These are phyloP conservation scores for Chloroclystis v-ata DNA, from an alignment of 2,888 invertebrate species.

Conservation along the genomic window DNA sequence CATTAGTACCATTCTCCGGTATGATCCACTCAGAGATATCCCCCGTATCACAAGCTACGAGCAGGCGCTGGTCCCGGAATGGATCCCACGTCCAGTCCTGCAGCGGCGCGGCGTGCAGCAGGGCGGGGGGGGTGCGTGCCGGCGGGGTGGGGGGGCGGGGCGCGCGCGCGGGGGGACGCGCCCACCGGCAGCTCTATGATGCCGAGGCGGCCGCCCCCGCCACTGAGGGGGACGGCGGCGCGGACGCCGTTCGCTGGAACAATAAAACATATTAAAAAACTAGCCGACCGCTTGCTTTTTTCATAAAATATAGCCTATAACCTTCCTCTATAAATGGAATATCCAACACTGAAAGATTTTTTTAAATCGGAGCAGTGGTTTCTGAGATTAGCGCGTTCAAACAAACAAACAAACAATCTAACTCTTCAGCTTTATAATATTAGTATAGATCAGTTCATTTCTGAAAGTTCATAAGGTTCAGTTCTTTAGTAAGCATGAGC, in stretches of 20 bases:
- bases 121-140: slow-evolving; percentile 91
- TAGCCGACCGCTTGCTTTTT: too few species aligned
- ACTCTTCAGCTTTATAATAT: too few species aligned
- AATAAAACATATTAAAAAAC: neutral
- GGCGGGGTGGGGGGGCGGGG: slow-evolving; percentile 82
- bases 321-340: too few species aligned
- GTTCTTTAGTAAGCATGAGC: too few species aligned
- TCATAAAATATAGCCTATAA: too few species aligned
- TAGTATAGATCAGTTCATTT: too few species aligned
- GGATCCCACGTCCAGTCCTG: slow-evolving; percentile 98
- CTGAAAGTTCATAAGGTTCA: too few species aligned
- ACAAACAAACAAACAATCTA: too few species aligned
- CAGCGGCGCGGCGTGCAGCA: slow-evolving; percentile 92
- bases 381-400: too few species aligned
- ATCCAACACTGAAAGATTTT: too few species aligned
- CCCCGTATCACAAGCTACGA: slow-evolving; percentile 95
- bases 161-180: slow-evolving; percentile 38
- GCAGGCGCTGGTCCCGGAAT: slow-evolving; percentile 86
- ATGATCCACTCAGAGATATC: slow-evolving; percentile 88
- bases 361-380: too few species aligned
- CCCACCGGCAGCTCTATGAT: slow-evolving; percentile 81
- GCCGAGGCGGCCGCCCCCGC: slow-evolving; percentile 93
- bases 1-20: slow-evolving; percentile 81
- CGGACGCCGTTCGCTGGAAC: slow-evolving; percentile 85
- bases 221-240: slow-evolving; percentile 93